Conservation (phyloP, 23 tunicate species). For the Corella eumyota region DNA sequence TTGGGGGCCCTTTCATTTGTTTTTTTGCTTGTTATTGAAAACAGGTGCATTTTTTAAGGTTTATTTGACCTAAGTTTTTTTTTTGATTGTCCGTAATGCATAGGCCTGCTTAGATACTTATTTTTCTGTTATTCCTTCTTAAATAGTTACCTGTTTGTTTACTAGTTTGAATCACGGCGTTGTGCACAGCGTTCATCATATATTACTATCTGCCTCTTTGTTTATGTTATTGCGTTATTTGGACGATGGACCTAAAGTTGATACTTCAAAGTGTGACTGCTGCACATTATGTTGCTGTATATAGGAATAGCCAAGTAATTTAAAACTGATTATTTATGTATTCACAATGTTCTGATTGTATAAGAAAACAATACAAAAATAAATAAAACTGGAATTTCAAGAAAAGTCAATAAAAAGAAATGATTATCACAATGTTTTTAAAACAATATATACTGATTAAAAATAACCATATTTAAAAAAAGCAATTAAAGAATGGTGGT, state of each 20-base stretch:
- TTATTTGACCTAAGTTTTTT: background rate
- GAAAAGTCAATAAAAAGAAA: no score
- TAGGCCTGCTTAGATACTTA: background rate
- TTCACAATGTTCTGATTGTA: no score
- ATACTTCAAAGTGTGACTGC: no score
- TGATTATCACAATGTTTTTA: background rate
- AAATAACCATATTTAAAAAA: background rate
- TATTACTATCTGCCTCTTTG: slow-evolving; percentile 16
- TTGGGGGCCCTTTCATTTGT: slow-evolving; percentile 25
- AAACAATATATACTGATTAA: background rate
- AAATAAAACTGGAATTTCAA: no score
- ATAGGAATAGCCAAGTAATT: no score
- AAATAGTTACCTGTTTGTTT: background rate
- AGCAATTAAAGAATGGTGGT: slow-evolving; percentile 18
- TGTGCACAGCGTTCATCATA: slow-evolving; percentile 26
- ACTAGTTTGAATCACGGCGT: slow-evolving; percentile 16
- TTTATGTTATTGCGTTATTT: slow-evolving; percentile 4
- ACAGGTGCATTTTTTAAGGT: no score
- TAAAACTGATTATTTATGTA: no score
- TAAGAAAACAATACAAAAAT: no score
- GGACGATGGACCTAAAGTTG: no score
- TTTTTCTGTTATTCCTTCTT: no score
- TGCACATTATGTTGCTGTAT: no score
- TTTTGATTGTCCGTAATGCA: no score
- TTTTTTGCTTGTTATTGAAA: slow-evolving; percentile 12